Conservation (phyloP, 2,797 vertebrate species). For the Aldrovandia affinis region DNA sequence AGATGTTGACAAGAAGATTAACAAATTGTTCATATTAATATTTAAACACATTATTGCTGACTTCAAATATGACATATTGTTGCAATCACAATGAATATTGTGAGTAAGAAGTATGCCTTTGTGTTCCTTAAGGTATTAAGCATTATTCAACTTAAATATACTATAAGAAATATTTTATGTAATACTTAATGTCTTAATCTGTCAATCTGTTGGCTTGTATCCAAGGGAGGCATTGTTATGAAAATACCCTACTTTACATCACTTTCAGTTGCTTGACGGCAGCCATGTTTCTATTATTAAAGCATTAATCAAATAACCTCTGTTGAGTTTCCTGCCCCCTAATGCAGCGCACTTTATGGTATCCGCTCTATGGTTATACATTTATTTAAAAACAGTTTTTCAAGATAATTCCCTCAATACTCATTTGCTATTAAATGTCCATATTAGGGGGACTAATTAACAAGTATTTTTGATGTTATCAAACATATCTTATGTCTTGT, state of each 20-base stretch:
- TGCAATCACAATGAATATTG: no score
- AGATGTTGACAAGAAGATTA: not conserved
- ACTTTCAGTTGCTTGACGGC: not conserved
- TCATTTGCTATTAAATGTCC: not conserved
- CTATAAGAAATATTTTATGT: no score
- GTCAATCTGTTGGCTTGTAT: not conserved
- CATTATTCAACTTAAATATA: no score
- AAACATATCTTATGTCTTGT: not conserved
- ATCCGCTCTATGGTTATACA: not conserved
- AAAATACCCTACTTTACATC: not conserved
- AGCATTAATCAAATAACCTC: slow-evolving; percentile 1
- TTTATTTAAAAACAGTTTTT: not conserved
- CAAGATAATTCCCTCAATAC: not conserved
- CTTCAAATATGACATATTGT: not conserved
- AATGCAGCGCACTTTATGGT: not conserved
- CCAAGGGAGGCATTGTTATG: slow-evolving; percentile 1
- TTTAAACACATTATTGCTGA: not conserved
- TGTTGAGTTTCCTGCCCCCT: not conserved
- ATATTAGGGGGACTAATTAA: not conserved
- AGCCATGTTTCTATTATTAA: not conserved
- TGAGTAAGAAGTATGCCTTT: not conserved
- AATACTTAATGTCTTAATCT: not conserved
- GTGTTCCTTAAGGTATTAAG: not conserved
- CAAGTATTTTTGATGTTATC: not conserved
- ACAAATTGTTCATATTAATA: not conserved